Evolutionary conservation across 2,113 vertebrate genomes (phyloP).

Genomic region (Ardeotis arabs): DNA sequence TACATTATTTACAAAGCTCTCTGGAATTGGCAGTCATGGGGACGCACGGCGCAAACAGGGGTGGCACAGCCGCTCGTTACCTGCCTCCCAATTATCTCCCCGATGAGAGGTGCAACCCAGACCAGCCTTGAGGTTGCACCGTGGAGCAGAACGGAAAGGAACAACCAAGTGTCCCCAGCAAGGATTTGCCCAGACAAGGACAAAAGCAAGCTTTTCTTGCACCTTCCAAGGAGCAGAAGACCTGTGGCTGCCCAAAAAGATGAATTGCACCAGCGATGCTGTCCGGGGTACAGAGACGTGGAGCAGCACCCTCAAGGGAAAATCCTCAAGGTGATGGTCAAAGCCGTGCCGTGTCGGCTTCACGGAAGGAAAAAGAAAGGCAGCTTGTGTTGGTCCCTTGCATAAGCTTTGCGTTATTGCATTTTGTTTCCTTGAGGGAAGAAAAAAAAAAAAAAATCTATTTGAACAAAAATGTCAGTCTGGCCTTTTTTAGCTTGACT

Average conservation of each 20-base stretch:
- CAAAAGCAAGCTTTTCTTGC: neutral
- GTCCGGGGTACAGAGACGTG: accelerated
- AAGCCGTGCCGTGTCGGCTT: neutral
- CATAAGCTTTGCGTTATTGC: neutral
- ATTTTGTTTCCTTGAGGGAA: neutral
- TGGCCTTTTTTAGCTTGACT: slow-evolving; percentile 13
- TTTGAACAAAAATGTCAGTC: slow-evolving; percentile 35
- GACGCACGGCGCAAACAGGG: neutral
- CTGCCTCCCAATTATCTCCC: neutral
- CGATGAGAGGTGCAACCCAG: neutral
- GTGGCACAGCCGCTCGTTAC: neutral
- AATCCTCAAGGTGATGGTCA: neutral
- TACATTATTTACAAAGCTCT: slow-evolving; percentile 55
- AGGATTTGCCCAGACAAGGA: neutral
- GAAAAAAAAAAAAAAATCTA: neutral
- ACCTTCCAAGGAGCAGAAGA: accelerated
- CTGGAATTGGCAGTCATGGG: neutral
- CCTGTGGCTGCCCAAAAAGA: neutral
- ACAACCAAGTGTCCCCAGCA: neutral
- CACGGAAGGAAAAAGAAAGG: neutral
- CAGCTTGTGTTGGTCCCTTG: neutral
- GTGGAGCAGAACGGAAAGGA: neutral
- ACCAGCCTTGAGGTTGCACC: neutral
- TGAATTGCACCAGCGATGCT: accelerated
- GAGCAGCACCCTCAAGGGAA: neutral